Evolutionary conservation across 2,888 invertebrate species (phyloP), one percentile per base, ranked within the genome.

Genomic region (Lasioglossum leucozonium): DNA sequence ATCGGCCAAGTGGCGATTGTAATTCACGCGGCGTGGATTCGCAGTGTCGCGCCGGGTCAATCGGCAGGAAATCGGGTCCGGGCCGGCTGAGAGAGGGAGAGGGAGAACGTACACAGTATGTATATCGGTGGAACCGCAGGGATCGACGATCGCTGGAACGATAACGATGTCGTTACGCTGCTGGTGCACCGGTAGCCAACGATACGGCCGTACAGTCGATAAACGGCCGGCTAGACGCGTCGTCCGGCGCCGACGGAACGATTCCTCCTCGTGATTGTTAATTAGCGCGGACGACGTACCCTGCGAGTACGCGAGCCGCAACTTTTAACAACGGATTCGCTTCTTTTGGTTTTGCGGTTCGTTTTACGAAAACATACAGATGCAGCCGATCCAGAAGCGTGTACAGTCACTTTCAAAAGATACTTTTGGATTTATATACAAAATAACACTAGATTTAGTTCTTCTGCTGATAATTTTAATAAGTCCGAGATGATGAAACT

Each of bases 201-300:
- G 81, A 81, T 74, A 78, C 81, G 77, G 79, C 62, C 71, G 71
- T 26, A 11, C 82, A 84, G 84, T 80, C 89, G 91, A 92, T 91
- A 88, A 90, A 91, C 85, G 81, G 77, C 80, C 67, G 88, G 80
- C 84, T 88, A 91, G 90, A 90, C 89, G 82, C 79, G 44, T 26
- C 77, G 79, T 65, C 79, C 84, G 92, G 91, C 92, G 92, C 92
- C 92, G 81, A 85, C 83, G 78, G 71, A 90, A 91, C 86, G 86
- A 86, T 90, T 91, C 91, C 77, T 89, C 77, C 84, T 86, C 86
- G 90, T 91, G 90, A 92, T 91, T 91, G 90, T 91, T 92, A 92
- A 93, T 93, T 92, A 91, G 89, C 90, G 88, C 76, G 22, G 85
- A 6, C 30, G 62, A 16, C 62, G 62, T 6, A 62, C 16, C 16